Evolutionary conservation across 2,888 invertebrate genomes (phyloP).

Genomic region (Aphidius colemani): DNA sequence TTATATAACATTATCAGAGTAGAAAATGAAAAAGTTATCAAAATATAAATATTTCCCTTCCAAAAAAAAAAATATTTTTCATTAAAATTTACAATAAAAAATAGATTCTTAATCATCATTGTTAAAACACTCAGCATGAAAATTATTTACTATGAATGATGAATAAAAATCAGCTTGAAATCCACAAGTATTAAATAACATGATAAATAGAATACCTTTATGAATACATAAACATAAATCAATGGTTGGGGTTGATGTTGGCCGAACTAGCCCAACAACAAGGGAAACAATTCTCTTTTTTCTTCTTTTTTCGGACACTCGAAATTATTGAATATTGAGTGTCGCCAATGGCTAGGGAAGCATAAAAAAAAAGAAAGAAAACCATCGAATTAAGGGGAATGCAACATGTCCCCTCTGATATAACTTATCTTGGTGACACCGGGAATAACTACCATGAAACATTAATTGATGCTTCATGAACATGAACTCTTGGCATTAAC

Average conservation of each 20-base stretch:
- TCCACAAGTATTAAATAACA: too few species aligned
- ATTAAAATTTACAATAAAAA: too few species aligned
- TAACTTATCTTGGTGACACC: constrained; percentile 24
- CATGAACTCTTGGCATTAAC: constrained; percentile 21
- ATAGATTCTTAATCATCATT: too few species aligned
- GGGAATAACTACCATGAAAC: constrained; percentile 23
- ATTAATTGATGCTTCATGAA: constrained; percentile 27
- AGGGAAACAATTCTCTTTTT: neutral
- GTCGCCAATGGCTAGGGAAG: constrained; percentile 8
- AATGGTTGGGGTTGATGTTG: neutral
- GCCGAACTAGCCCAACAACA: neutral
- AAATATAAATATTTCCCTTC: too few species aligned
- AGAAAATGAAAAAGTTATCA: too few species aligned
- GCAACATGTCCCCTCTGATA: constrained; percentile 19
- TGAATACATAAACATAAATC: too few species aligned
- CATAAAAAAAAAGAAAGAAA: constrained; percentile 14
- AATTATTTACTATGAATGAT: too few species aligned
- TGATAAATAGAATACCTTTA: too few species aligned
- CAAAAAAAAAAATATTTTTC: too few species aligned
- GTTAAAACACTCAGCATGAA: too few species aligned
- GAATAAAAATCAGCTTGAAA: too few species aligned
- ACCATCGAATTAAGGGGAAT: constrained; percentile 2
- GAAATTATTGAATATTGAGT: constrained; percentile 48
- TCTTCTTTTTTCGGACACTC: constrained; percentile 9
- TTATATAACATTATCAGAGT: too few species aligned